A percentile compares a stretch with the other conserved stretches of the same genome.
Evolutionary conservation across 2,888 invertebrate genomes (phyloP).

Genomic region (Zele albiditarsus): DNA sequence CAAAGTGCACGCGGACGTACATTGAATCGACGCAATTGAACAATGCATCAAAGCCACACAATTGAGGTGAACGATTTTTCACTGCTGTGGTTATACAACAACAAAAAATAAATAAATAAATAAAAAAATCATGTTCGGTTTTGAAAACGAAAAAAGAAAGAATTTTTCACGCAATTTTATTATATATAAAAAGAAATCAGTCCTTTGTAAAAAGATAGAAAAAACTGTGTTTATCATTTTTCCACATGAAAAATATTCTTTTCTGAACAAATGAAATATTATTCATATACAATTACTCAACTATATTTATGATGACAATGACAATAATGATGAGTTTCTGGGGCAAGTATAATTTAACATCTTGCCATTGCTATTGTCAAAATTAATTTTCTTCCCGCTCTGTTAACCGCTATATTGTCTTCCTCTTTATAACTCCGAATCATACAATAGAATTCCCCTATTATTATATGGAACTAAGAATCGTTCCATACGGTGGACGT

Average conservation of each 20-base stretch:
- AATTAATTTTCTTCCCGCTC: slow-evolving; percentile 7
- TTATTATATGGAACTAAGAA: slow-evolving; percentile 9
- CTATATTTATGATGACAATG: no score
- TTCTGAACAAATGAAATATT: no score
- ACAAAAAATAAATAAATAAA: not conserved
- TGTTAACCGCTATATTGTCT: slow-evolving; percentile 4
- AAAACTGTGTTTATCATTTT: no score
- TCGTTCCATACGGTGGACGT: slow-evolving; percentile 1
- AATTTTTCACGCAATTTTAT: no score
- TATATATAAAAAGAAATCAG: no score
- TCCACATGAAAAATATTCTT: no score
- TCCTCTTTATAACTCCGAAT: slow-evolving; percentile 3
- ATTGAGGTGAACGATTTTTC: slow-evolving; percentile 16
- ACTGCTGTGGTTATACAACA: not conserved
- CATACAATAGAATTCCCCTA: slow-evolving; percentile 9
- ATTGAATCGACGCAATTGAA: slow-evolving; percentile 24
- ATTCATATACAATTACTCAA: not conserved
- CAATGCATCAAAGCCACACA: not conserved
- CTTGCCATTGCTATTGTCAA: not conserved
- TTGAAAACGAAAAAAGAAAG: no score
- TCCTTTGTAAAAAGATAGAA: no score
- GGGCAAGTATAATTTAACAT: not conserved
- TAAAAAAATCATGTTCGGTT: not conserved
- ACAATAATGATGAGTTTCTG: not conserved
- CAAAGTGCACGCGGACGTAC: slow-evolving; percentile 25